Evolutionary conservation across 2,888 invertebrate species (phyloP).

Genomic region (Eueremaeus valkanovi): DNA sequence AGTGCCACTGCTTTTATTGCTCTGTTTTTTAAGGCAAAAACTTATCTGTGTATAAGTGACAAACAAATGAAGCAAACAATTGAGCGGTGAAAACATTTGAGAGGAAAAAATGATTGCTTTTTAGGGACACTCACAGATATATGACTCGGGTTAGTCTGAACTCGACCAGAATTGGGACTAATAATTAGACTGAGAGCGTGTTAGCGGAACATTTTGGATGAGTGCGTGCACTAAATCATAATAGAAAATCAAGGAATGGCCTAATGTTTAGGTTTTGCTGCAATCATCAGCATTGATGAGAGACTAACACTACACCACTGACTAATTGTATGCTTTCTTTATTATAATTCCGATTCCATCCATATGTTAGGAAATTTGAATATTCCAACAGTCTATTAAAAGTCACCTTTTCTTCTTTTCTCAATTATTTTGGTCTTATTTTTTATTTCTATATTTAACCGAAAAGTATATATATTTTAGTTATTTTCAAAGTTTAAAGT

Average conservation of each 20-base stretch:
- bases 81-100: neutral
- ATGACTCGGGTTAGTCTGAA: neutral
- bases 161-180: neutral
- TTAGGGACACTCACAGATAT: neutral
- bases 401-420: no score
- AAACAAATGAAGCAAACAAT: neutral
- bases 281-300: conserved; percentile 10
- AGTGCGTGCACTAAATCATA: conserved; percentile 17
- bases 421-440: no score
- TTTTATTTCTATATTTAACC: no score
- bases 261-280: conserved; percentile 12
- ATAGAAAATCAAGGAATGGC: conserved; percentile 25
- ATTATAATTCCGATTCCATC: no score
- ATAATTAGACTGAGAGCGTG: conserved; percentile 21
- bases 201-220: conserved; percentile 11
- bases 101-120: neutral
- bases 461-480: no score
- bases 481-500: no score
- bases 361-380: no score
- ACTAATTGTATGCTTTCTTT: neutral
- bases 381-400: no score
- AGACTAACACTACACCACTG: neutral
- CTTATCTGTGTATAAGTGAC: no score
- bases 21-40: neutral
- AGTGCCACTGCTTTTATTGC: neutral